Base-by-base conservation (phyloP, 2,888 invertebrate genomes). In the Antheraea yamamai region DNA sequence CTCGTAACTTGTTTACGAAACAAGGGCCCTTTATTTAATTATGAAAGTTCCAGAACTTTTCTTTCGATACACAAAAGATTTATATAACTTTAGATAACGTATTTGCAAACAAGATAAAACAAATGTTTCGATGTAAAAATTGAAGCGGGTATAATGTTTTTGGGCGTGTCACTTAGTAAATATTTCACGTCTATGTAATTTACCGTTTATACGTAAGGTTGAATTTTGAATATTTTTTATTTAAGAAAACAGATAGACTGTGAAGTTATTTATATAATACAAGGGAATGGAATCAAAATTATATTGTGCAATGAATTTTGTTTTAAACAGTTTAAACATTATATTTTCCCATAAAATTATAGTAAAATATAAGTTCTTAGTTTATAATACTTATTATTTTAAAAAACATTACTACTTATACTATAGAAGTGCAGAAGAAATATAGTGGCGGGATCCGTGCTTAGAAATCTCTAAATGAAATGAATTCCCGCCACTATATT, bases 21-120 rank as follows among this genome's bases (percentile, higher is more conserved):
- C 75, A 77, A 73, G 71, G 35, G 16, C 73, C 71, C 75, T 78
- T 78, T 79, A 78, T 79, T 78, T 79, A 75, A 79, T 81, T 76
- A 80, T 64, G 35, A 61, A 82, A 79, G 78, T 81, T 82, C 39
- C 23, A 1, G 78, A 81, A 73, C 78, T 72, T 73, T 55, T 72
- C 77, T 74, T 74, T 64, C 18, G 52, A 70, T 20, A 72, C 26
- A 26, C 47, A 30, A 66, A 66, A 66, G 64, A 66, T 30, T 30
- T 47, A 47, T 55, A 61, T 39, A 64, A 73, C 47, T 52, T 64
- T 20, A 52, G 39, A 35, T 39, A 64, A 73, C 35, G n/a, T 73
- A 58, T 73, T 73, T 23, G 16, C 7, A 18, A 64, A 64, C 18
- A 14, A 16, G 26, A 26, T 26, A 26, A 64, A 51, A 20, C 23